Evolutionary conservation across 1,140 invertebrate species (phyloP).

Genomic region (Drosophila novamexicana): DNA sequence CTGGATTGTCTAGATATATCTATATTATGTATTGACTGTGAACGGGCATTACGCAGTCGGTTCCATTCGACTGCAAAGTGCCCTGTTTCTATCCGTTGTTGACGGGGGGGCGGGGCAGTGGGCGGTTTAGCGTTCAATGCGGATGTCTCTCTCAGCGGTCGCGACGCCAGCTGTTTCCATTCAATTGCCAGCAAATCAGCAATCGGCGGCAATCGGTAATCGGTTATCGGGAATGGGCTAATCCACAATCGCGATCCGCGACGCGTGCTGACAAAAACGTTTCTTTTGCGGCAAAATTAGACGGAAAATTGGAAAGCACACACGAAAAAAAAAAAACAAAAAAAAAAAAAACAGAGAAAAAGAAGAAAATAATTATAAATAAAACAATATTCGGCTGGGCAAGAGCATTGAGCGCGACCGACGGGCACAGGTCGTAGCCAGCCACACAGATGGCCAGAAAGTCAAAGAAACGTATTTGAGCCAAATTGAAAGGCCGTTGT

Average conservation of each 20-base stretch:
- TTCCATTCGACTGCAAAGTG: too few species aligned
- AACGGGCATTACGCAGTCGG: too few species aligned
- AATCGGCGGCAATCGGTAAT: slow-evolving; percentile 12
- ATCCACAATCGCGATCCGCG: slow-evolving; percentile 16
- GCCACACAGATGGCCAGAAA: neutral
- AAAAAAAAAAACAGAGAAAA: neutral
- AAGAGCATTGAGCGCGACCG: slow-evolving; percentile 1
- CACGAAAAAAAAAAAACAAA: neutral
- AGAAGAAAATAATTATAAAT: slow-evolving; percentile 10
- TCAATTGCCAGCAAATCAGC: slow-evolving; percentile 24
- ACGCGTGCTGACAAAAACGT: slow-evolving; percentile 27
- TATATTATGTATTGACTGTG: too few species aligned
- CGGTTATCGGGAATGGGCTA: slow-evolving; percentile 9
- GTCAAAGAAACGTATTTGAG: slow-evolving; percentile 3
- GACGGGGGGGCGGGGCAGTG: too few species aligned
- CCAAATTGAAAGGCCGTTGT: slow-evolving; percentile 25
- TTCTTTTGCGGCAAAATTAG: neutral
- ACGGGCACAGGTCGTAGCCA: slow-evolving; percentile 9
- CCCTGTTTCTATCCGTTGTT: too few species aligned
- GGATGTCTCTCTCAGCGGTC: slow-evolving; percentile 61
- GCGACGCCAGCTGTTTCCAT: slow-evolving; percentile 23
- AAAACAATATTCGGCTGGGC: slow-evolving; percentile 9
- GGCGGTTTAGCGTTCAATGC: neutral
- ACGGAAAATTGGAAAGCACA: neutral
- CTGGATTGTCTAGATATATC: too few species aligned